Base-by-base conservation (phyloP, 2,797 vertebrate species). In the Schizopygopsis malacanthus region DNA sequence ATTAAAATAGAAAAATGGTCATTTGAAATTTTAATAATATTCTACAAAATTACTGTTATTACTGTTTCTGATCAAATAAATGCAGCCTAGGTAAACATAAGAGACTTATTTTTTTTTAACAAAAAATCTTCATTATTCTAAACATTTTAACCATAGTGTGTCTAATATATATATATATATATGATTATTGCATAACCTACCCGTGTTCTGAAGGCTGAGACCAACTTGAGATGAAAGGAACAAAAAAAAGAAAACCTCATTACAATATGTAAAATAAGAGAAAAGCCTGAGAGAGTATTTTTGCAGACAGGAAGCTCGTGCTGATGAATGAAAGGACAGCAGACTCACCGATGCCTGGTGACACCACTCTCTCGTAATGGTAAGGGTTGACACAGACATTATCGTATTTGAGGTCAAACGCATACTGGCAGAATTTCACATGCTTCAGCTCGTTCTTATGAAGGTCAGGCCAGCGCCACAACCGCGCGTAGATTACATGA, bases 401-500 rank as follows among this genome's bases (percentile, higher is more conserved):
- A 93, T 96, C 95, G 4, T 94, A 94, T 82, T 97, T 97, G 86
- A 96, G 93, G 93, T 96, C 96, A 18, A 97, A 96, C 90, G 96
- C 96, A 8, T 94, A 97, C 4, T 94, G 96, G 90, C 96, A 97
- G 93, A 96, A 96, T 75, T 95, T 94, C 67, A 93, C 93, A 22
- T 95, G 95, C 77, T 96, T 96, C 2, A 96, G 94, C 86, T 97
- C 96, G 7, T 96, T 97, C 79, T 96, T 97, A 93, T 96, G 96
- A 79, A 96, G 93, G 90, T 95, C 95, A 0, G 96, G 96, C 95
- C 95, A 96, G 28, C 95, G 94, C 95, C 95, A 97, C 63, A 95
- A 92, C 8, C 93, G 93, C 0, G 95, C 94, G 16, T 96, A 96
- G 79, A 96, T 96, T 54, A 96, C 95, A 28, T 95, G 96, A n/a